Conservation (phyloP, 2,888 invertebrate genomes). For the Cyaniris semiargus region DNA sequence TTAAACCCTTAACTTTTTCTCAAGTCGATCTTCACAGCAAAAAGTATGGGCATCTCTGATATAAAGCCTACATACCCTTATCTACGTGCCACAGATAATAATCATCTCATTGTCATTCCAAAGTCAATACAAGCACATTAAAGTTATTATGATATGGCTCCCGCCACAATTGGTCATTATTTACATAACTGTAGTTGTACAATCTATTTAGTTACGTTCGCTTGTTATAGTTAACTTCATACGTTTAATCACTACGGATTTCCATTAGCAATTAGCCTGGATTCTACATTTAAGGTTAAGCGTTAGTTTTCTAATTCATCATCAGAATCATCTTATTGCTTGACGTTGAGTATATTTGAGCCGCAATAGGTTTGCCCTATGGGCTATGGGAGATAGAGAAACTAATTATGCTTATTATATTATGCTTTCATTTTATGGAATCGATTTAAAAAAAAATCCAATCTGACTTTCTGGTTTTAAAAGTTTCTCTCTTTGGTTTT, state of each 20-base stretch:
- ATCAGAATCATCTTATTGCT: neutral
- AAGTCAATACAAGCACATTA: slow-evolving; percentile 12
- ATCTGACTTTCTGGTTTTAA: neutral
- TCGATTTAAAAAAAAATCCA: too few species aligned
- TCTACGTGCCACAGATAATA: neutral
- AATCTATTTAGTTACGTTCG: slow-evolving; percentile 12
- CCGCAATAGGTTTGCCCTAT: neutral
- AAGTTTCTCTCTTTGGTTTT: neutral
- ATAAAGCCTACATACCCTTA: too few species aligned
- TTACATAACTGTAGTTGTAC: slow-evolving; percentile 14
- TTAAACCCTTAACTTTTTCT: too few species aligned
- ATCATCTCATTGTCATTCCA: neutral
- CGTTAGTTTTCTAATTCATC: slow-evolving; percentile 22
- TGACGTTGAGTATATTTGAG: neutral
- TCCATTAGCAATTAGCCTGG: slow-evolving; percentile 28
- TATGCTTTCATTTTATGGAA: too few species aligned
- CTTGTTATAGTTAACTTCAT: slow-evolving; percentile 25
- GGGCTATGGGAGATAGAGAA: too few species aligned
- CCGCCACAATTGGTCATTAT: slow-evolving; percentile 8
- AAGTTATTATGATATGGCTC: slow-evolving; percentile 4
- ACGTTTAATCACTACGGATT: slow-evolving; percentile 27
- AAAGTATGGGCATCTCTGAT: too few species aligned
- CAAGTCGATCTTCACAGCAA: too few species aligned
- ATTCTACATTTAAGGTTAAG: slow-evolving; percentile 11
- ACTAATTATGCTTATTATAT: too few species aligned